Evolutionary conservation across 2,888 invertebrate species (phyloP).

Genomic region (Microplitis deprimator): DNA sequence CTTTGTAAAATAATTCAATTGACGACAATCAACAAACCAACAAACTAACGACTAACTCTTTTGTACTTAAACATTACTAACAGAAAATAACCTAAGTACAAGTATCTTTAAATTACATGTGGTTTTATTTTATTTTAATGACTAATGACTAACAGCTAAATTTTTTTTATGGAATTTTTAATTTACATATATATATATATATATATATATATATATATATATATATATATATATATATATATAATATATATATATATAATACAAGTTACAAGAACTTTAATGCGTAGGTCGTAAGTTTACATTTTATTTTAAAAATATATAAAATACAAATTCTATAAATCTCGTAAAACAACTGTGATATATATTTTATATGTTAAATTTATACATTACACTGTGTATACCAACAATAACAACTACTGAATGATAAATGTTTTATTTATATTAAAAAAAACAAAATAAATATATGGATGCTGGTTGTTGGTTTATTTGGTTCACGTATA

Average conservation of each 20-base stretch:
- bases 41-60: not conserved
- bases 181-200: too few species aligned
- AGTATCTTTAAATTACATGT: slow-evolving; percentile 11
- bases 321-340: not conserved
- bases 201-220: too few species aligned
- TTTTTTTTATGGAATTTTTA: not conserved
- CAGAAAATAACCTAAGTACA: not conserved
- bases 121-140: slow-evolving; percentile 4
- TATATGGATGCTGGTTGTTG: not conserved
- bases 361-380: not conserved
- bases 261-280: not conserved
- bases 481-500: not conserved
- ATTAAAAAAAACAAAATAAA: not conserved
- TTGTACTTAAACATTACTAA: not conserved
- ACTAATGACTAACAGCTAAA: slow-evolving; percentile 5
- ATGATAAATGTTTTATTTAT: not conserved
- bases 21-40: not conserved
- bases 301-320: not conserved
- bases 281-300: not conserved
- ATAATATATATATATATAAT: too few species aligned
- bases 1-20: slow-evolving; percentile 16
- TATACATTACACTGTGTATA: not conserved
- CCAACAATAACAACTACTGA: not conserved
- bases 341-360: not conserved
- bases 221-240: too few species aligned